Conservation (phyloP, 1,140 invertebrate species). For the Bombus confusus region DNA sequence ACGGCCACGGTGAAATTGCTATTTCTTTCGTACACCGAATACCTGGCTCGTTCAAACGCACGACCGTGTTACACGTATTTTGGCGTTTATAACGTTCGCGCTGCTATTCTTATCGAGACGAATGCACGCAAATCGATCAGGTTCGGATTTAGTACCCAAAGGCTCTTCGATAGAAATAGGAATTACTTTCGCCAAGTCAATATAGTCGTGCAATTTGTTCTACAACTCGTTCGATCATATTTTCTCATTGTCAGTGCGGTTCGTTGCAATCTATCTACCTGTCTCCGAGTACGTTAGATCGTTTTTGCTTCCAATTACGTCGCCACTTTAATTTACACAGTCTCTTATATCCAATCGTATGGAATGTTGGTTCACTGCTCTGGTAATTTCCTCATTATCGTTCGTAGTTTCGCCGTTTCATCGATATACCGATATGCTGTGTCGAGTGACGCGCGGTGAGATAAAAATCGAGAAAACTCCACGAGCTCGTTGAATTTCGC, state of each 20-base stretch:
- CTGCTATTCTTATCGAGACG: background rate
- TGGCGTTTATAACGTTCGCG: background rate
- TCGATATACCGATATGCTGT: background rate
- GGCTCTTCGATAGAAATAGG: background rate
- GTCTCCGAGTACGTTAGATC: constrained; percentile 28
- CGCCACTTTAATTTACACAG: constrained; percentile 29
- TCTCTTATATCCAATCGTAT: constrained; percentile 18
- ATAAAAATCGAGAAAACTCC: constrained; percentile 1
- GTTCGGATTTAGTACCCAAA: background rate
- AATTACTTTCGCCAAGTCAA: constrained; percentile 22
- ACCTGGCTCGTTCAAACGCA: background rate
- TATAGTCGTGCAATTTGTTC: constrained; percentile 41
- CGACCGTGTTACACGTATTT: background rate
- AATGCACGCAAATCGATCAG: background rate
- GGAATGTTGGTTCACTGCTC: constrained; percentile 41
- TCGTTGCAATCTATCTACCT: constrained; percentile 41
- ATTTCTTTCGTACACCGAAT: background rate
- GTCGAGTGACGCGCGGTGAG: background rate
- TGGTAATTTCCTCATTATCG: constrained; percentile 41
- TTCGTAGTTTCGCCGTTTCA: constrained; percentile 22
- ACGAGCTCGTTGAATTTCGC: background rate
- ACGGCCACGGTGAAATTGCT: background rate
- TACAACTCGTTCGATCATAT: constrained; percentile 31
- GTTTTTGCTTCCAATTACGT: constrained; percentile 57
- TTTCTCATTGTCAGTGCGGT: constrained; percentile 49